Conservation (phyloP, 1,140 invertebrate species). For the Drosophila funebris region DNA sequence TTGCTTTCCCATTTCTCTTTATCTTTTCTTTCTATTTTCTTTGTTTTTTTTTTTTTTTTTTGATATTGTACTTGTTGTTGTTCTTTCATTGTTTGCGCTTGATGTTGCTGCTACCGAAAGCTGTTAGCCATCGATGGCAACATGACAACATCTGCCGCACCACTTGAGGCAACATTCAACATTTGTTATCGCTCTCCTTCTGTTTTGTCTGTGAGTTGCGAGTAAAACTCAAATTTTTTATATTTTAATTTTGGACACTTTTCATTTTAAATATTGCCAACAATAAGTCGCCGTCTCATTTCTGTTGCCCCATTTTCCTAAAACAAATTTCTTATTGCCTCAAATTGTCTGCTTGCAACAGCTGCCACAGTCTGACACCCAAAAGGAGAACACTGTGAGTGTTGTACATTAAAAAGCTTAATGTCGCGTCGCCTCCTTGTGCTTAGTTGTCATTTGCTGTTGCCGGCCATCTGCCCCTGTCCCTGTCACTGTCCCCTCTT, state of each 20-base stretch:
- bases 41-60: too few relatives aligned
- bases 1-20: conserved; percentile 55
- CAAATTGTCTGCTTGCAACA: conserved; percentile 60
- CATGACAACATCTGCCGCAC: conserved; percentile 44
- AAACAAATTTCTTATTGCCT: conserved; percentile 43
- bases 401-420: conserved; percentile 74
- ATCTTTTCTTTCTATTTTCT: conserved; percentile 18
- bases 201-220: too few relatives aligned
- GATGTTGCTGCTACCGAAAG: conserved; percentile 47
- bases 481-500: not conserved
- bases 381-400: conserved; percentile 10
- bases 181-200: not conserved
- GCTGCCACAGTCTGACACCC: conserved; percentile 40
- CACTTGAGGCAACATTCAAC: conserved; percentile 28
- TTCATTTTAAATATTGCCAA: conserved; percentile 53
- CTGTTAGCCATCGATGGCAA: conserved; percentile 57
- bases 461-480: not conserved
- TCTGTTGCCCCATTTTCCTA: not conserved
- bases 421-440: conserved; percentile 29
- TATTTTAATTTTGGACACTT: conserved; percentile 58
- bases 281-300: conserved; percentile 18
- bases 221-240: conserved; percentile 42
- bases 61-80: too few relatives aligned
- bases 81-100: conserved; percentile 60
- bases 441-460: conserved; percentile 57